These are phyloP conservation scores for Struthidea cinerea DNA, from an alignment of 2,113 vertebrate species.

Conservation along the genomic window DNA sequence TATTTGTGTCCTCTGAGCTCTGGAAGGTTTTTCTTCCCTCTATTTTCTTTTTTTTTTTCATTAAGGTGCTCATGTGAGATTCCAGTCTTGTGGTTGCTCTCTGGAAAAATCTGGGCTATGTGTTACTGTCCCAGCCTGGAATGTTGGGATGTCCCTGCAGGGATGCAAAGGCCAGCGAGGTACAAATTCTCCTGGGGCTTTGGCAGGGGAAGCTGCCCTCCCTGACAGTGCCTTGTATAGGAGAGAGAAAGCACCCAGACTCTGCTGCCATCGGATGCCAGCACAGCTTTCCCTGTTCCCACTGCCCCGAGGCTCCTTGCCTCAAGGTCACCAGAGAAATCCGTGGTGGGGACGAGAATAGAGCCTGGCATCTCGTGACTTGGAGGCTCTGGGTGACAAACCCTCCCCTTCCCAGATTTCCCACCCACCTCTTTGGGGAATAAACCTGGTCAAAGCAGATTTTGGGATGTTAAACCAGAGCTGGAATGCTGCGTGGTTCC, in stretches of 20 bases:
- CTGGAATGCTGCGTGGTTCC: fast-evolving
- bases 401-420: not conserved
- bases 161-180: not conserved
- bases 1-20: not conserved
- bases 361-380: not conserved
- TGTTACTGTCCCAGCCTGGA: not conserved
- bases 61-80: not conserved
- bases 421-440: fast-evolving
- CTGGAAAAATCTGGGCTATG: not conserved
- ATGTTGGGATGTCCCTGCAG: fast-evolving
- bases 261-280: not conserved
- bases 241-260: not conserved
- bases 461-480: not conserved
- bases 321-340: not conserved
- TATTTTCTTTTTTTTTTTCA: not conserved
- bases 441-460: not conserved
- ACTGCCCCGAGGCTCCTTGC: not conserved
- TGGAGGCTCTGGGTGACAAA: not conserved
- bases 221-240: not conserved
- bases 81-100: not conserved
- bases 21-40: not conserved
- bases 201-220: not conserved
- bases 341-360: fast-evolving
- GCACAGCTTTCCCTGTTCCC: not conserved
- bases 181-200: not conserved